Conservation (phyloP, 2,113 vertebrate species). For the Mungos mungo region DNA sequence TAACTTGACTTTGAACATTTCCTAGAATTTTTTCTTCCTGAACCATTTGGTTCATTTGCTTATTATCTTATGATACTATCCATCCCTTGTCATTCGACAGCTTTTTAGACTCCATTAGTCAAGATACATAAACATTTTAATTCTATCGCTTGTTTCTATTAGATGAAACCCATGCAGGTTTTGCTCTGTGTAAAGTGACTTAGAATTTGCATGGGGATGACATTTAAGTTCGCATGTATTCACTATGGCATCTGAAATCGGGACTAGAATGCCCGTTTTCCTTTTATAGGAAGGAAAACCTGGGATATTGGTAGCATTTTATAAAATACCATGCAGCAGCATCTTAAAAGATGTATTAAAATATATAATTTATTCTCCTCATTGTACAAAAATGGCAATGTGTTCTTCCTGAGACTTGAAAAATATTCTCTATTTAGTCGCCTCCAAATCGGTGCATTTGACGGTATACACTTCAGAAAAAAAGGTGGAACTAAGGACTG, state of each 20-base stretch:
- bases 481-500: background rate
- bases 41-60: slow-evolving; percentile 1
- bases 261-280: background rate
- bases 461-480: background rate
- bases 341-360: background rate
- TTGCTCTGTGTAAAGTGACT: background rate
- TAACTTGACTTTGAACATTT: background rate
- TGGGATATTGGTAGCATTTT: background rate
- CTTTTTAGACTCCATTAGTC: background rate
- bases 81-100: background rate
- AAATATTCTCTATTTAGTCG: background rate
- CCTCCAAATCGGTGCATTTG: background rate
- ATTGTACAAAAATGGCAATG: background rate
- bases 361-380: background rate
- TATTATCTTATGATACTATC: background rate
- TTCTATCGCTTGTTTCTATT: background rate
- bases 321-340: background rate
- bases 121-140: background rate
- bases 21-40: background rate
- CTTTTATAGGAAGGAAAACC: background rate
- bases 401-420: background rate
- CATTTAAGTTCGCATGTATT: background rate
- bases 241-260: background rate
- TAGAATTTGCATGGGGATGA: background rate
- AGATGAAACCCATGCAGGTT: background rate